A percentile compares a stretch with the other conserved stretches of the same genome.
Conservation (phyloP, 1,140 invertebrate species). For the Laupala kohalensis region DNA sequence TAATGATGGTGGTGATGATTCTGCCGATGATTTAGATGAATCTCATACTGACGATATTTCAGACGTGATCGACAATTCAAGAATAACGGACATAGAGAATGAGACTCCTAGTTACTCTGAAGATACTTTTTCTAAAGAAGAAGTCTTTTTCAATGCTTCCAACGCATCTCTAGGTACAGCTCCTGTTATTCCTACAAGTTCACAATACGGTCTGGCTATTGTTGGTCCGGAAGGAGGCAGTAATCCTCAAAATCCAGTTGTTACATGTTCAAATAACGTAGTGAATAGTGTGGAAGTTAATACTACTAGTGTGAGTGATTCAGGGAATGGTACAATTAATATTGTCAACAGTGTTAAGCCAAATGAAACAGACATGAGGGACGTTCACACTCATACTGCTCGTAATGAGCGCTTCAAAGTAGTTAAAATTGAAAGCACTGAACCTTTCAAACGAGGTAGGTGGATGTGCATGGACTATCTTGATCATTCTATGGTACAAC, state of each 20-base stretch:
- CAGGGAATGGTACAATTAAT: conserved; percentile 37
- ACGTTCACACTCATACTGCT: conserved; percentile 47
- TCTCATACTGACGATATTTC: conserved; percentile 75
- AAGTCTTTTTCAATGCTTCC: conserved; percentile 64
- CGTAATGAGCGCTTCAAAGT: conserved; percentile 86
- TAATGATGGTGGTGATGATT: conserved; percentile 80
- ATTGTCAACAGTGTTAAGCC: conserved; percentile 5
- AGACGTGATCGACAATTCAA: conserved; percentile 49
- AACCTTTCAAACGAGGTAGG: conserved; percentile 82
- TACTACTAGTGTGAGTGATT: conserved; percentile 4
- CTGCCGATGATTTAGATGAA: conserved; percentile 84
- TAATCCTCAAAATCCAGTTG: conserved; percentile 26
- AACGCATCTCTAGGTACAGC: conserved; percentile 58
- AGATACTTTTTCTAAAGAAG: conserved; percentile 69
- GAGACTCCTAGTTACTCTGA: conserved; percentile 75
- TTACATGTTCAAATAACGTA: conserved; percentile 6
- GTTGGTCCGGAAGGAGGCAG: conserved; percentile 41
- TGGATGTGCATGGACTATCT: conserved; percentile 95
- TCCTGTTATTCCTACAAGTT: conserved; percentile 69
- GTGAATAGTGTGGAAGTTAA: conserved; percentile 5
- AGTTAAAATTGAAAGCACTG: conserved; percentile 89
- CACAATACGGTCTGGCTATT: conserved; percentile 68
- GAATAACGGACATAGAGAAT: conserved; percentile 67
- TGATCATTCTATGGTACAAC: conserved; percentile 60
- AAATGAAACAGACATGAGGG: conserved; percentile 44